phyloP scores from a whole-genome alignment of 2,797 vertebrate genomes.

The Corythornis leucogaster region DNA sequence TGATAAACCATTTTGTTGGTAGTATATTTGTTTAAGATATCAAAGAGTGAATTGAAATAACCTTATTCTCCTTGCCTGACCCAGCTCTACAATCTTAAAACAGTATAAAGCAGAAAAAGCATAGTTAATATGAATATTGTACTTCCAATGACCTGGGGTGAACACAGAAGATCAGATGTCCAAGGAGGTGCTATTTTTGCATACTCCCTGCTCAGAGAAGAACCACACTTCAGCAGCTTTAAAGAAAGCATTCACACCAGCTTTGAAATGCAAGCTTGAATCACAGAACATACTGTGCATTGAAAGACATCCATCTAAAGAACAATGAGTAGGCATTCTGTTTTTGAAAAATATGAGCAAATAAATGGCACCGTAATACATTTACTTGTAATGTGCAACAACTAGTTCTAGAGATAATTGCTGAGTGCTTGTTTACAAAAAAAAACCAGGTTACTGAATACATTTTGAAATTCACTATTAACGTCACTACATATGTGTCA shows the following conservation, averaged over 20 bases:
- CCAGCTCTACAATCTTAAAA: background rate
- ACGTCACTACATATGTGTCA: background rate
- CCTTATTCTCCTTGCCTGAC: background rate
- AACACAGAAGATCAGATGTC: background rate
- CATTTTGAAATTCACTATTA: background rate
- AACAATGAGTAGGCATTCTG: background rate
- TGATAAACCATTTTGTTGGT: background rate
- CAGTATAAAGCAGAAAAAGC: background rate
- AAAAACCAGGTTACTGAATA: background rate
- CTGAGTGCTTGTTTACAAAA: background rate
- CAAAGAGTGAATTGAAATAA: background rate
- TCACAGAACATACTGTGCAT: background rate
- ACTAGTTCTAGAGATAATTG: background rate
- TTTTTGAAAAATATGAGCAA: constrained; percentile 15
- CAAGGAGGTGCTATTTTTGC: background rate
- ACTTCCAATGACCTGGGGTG: background rate
- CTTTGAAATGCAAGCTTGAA: background rate
- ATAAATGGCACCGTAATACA: background rate
- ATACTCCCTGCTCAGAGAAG: background rate
- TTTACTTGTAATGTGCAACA: constrained; percentile 6
- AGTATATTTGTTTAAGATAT: background rate
- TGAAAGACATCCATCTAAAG: constrained; percentile 2
- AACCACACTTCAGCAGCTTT: background rate
- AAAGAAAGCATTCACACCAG: background rate
- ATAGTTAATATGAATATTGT: background rate